Evolutionary conservation across 2,888 invertebrate genomes (phyloP).

Genomic region (Drosophila picticornis): DNA sequence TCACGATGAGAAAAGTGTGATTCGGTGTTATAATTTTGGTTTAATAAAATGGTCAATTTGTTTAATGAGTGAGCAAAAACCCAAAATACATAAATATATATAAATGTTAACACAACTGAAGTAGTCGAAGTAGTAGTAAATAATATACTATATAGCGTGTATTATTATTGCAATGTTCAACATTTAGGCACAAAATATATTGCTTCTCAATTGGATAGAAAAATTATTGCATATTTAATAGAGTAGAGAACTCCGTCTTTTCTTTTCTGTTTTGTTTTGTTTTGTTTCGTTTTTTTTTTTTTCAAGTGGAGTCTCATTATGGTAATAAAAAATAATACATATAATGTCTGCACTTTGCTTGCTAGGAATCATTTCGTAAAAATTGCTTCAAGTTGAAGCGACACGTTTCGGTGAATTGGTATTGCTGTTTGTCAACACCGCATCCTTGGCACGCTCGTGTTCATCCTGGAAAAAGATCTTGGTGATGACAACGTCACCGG

Average conservation of each 20-base stretch:
- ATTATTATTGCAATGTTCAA: slow-evolving; percentile 81
- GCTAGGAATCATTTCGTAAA: slow-evolving; percentile 73
- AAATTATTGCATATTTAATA: slow-evolving; percentile 71
- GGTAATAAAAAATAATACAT: slow-evolving; percentile 64
- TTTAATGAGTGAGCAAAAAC: slow-evolving; percentile 52
- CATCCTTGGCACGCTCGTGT: slow-evolving; percentile 87
- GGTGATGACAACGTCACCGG: slow-evolving; percentile 96
- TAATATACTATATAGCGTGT: slow-evolving; percentile 55
- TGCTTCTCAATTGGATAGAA: slow-evolving; percentile 73
- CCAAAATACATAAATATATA: slow-evolving; percentile 17
- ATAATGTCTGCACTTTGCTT: slow-evolving; percentile 56
- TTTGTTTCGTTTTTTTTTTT: not conserved
- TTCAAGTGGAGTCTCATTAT: slow-evolving; percentile 29
- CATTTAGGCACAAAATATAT: slow-evolving; percentile 83
- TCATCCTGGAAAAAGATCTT: slow-evolving; percentile 90
- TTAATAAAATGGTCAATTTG: slow-evolving; percentile 35
- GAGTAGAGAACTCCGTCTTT: slow-evolving; percentile 45
- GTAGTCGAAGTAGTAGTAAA: slow-evolving; percentile 39
- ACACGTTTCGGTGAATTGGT: slow-evolving; percentile 85
- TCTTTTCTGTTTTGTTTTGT: not conserved
- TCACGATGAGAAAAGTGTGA: slow-evolving; percentile 65
- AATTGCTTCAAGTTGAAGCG: slow-evolving; percentile 56
- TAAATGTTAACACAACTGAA: slow-evolving; percentile 48
- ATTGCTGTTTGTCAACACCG: slow-evolving; percentile 84
- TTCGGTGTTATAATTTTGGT: slow-evolving; percentile 47